Conservation (phyloP, 2,888 invertebrate genomes). For the Caenorhabditis becei region DNA sequence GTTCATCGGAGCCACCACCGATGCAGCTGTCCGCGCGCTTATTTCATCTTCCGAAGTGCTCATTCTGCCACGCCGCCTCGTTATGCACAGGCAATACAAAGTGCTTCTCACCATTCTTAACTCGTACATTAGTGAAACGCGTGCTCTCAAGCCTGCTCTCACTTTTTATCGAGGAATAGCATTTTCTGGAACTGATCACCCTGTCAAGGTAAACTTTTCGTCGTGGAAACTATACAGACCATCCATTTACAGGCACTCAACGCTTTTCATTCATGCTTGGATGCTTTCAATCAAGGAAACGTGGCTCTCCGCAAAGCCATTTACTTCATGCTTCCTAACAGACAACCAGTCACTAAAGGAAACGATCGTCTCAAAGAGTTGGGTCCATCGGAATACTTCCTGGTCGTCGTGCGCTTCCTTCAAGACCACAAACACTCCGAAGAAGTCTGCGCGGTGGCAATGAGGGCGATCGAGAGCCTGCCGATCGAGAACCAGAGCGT, state of each 20-base stretch:
- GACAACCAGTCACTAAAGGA: constrained; percentile 11
- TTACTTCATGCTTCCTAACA: constrained; percentile 47
- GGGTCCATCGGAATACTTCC: constrained; percentile 44
- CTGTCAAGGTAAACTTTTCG: constrained; percentile 59
- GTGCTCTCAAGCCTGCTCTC: constrained; percentile 52
- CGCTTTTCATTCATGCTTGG: constrained; percentile 66
- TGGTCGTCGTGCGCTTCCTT: constrained; percentile 65
- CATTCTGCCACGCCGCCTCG: constrained; percentile 28
- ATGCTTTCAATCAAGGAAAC: constrained; percentile 65
- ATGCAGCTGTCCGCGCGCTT: constrained; percentile 54
- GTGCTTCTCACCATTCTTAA: constrained; percentile 39
- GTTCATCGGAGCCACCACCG: constrained; percentile 51
- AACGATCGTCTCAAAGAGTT: constrained; percentile 39
- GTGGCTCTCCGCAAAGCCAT: constrained; percentile 69
- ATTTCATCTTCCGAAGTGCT: constrained; percentile 55
- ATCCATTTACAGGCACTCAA: constrained; percentile 50
- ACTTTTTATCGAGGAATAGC: constrained; percentile 74
- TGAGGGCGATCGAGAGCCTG: constrained; percentile 64
- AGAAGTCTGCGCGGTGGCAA: constrained; percentile 69
- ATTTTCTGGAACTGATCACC: constrained; percentile 70
- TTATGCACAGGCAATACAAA: constrained; percentile 38
- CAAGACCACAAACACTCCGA: constrained; percentile 68
- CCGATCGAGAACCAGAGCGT: constrained; percentile 60
- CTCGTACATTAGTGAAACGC: constrained; percentile 56
- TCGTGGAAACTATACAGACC: too few relatives aligned